Evolutionary conservation across 1,140 invertebrate genomes (phyloP).

Genomic region (Ostrea edulis): DNA sequence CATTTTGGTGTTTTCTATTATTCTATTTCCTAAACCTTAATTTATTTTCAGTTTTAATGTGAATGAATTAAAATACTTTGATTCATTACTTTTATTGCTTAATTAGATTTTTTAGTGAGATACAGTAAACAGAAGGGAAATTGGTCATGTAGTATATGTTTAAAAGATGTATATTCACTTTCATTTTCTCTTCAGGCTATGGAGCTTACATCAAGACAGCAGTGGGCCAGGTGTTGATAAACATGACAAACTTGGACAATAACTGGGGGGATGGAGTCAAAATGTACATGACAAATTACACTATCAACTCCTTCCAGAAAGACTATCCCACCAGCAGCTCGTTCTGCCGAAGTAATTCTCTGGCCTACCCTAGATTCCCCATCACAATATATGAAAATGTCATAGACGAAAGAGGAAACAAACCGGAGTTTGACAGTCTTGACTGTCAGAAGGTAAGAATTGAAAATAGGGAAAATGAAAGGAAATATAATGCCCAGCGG

Average conservation of each 20-base stretch:
- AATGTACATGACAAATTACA: conserved; percentile 73
- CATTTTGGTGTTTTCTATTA: too few species aligned
- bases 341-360: conserved; percentile 62
- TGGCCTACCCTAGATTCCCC: conserved; percentile 62
- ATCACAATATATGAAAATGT: conserved; percentile 65
- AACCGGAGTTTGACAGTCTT: conserved; percentile 56
- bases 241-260: conserved; percentile 91
- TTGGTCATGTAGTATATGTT: too few species aligned
- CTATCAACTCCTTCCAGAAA: conserved; percentile 67
- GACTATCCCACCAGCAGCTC: conserved; percentile 61
- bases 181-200: conserved; percentile 82
- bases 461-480: neutral
- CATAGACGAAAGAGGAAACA: conserved; percentile 62
- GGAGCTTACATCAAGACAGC: conserved; percentile 88
- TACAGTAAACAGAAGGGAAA: too few species aligned
- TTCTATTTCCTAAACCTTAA: too few species aligned
- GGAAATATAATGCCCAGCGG: neutral
- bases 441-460: conserved; percentile 64
- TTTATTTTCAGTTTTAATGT: neutral
- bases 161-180: neutral
- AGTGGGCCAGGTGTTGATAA: conserved; percentile 94
- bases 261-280: conserved; percentile 94
- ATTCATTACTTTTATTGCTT: too few species aligned
- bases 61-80: neutral
- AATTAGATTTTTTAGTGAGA: too few species aligned